A percentile compares a stretch with the other conserved stretches of the same genome.
phyloP scores from a whole-genome alignment of 1,140 invertebrate genomes.

The Bombus vancouverensis region DNA sequence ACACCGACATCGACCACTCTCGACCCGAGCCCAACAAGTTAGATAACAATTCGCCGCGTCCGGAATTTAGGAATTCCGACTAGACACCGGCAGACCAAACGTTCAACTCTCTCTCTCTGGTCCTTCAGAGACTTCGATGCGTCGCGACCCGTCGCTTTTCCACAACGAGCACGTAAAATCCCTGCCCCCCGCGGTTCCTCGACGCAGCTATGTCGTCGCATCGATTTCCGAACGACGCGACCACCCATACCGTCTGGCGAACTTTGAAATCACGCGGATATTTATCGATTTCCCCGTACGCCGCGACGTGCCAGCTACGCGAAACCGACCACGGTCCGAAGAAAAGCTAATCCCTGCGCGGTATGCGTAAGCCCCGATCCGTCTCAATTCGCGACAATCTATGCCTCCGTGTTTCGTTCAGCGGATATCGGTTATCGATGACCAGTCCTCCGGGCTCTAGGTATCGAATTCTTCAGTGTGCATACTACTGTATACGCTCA shows the following conservation, averaged over 20 bases:
- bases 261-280: slow-evolving; percentile 27
- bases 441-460: slow-evolving; percentile 7
- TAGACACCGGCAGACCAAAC: not conserved
- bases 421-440: slow-evolving; percentile 56
- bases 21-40: slow-evolving; percentile 3
- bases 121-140: slow-evolving; percentile 36
- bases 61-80: slow-evolving; percentile 49
- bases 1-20: not conserved
- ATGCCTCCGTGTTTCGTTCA: slow-evolving; percentile 24
- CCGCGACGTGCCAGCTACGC: slow-evolving; percentile 17
- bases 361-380: slow-evolving; percentile 44
- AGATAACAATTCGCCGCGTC: slow-evolving; percentile 51
- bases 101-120: slow-evolving; percentile 33
- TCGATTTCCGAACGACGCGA: slow-evolving; percentile 21
- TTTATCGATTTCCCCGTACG: slow-evolving; percentile 36
- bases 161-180: not conserved
- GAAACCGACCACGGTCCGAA: slow-evolving; percentile 51
- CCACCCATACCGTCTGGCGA: not conserved
- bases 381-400: slow-evolving; percentile 54
- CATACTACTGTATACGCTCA: not conserved
- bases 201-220: not conserved
- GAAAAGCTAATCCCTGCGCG: slow-evolving; percentile 48
- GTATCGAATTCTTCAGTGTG: slow-evolving; percentile 9
- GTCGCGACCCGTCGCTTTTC: slow-evolving; percentile 16
- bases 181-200: not conserved